Conservation (phyloP, 2,113 vertebrate species). For the Scalopus aquaticus region DNA sequence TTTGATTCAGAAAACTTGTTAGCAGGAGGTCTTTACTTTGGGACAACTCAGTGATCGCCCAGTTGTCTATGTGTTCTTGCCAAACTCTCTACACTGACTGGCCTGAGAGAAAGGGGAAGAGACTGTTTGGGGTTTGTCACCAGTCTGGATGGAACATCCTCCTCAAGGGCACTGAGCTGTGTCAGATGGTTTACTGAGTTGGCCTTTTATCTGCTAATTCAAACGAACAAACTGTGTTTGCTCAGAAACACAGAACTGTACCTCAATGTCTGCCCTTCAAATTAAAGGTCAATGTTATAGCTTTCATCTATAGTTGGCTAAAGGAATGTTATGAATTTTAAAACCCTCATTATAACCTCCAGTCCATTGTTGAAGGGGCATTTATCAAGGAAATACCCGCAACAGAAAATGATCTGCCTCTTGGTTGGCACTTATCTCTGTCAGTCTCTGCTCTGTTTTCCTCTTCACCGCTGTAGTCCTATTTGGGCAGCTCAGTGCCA, state of each 20-base stretch:
- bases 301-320: constrained; percentile 31
- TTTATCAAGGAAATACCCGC: not conserved
- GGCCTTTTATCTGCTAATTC: constrained; percentile 45
- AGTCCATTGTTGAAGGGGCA: not conserved
- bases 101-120: not conserved
- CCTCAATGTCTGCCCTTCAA: not conserved
- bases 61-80: constrained; percentile 35
- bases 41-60: not conserved
- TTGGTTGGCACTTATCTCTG: not conserved
- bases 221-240: constrained; percentile 42
- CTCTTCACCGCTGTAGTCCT: not conserved
- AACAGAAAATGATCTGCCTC: not conserved
- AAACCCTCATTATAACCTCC: not conserved
- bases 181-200: not conserved
- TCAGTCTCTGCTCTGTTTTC: not conserved
- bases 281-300: not conserved
- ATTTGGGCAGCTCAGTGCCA: not conserved
- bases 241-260: constrained; percentile 53
- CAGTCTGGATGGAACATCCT: not conserved
- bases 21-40: constrained; percentile 21
- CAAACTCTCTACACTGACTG: not conserved
- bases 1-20: constrained; percentile 33
- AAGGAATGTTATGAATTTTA: constrained; percentile 19
- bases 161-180: not conserved
- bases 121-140: not conserved